Evolutionary conservation across 37 sponge, comb jelly and placozoan species (phyloP).

Genomic region (Cladorhizidae sp.): DNA sequence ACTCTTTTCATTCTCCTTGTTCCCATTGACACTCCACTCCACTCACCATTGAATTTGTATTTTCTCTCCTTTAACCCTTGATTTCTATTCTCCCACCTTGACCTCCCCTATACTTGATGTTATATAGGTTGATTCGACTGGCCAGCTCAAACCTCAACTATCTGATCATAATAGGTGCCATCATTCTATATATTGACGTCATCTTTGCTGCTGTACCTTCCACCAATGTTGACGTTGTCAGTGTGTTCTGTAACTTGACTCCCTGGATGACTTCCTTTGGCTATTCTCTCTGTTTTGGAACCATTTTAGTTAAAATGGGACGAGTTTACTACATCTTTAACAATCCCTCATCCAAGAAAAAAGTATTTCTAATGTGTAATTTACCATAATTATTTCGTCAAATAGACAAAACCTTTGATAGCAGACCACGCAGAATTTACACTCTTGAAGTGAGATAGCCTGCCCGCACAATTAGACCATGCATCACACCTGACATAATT

Average conservation of each 20-base stretch:
- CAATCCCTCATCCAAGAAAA: constrained; percentile 31
- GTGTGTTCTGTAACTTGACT: constrained; percentile 50
- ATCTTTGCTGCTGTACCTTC: constrained; percentile 16
- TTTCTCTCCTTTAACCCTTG: too few relatives aligned
- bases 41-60: too few relatives aligned
- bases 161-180: constrained; percentile 46
- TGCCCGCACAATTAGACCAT: too few relatives aligned
- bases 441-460: too few relatives aligned
- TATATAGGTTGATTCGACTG: constrained; percentile 42
- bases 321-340: constrained; percentile 57
- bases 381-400: not conserved
- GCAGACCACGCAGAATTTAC: too few relatives aligned
- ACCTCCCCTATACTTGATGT: too few relatives aligned
- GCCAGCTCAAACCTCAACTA: constrained; percentile 52
- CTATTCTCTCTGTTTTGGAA: constrained; percentile 56
- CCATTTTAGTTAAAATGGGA: constrained; percentile 49
- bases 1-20: too few relatives aligned
- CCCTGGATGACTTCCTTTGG: constrained; percentile 41
- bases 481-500: too few relatives aligned
- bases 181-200: constrained; percentile 39
- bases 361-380: not conserved
- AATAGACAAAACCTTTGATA: not conserved
- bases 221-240: not conserved
- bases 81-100: constrained; percentile 15
- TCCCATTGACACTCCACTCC: too few relatives aligned